phyloP scores from a whole-genome alignment of 2,888 invertebrate genomes.

The Calameuta pallipes region DNA sequence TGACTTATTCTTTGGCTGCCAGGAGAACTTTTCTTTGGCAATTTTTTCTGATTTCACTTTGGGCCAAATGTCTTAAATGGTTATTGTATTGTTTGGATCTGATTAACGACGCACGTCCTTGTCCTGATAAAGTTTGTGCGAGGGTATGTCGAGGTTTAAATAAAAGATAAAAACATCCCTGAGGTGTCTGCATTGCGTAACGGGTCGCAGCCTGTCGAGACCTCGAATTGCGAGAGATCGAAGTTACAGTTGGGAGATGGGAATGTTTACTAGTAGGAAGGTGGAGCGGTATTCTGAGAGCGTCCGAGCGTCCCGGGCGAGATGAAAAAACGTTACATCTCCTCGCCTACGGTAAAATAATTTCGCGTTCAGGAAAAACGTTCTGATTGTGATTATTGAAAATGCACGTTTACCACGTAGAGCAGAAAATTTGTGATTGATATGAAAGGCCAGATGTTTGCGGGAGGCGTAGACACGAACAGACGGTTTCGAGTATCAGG shows the following conservation, averaged over 20 bases:
- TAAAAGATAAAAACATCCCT: background rate
- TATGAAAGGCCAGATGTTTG: background rate
- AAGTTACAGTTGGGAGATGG: conserved; percentile 17
- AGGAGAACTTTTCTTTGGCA: background rate
- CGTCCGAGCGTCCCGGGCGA: conserved; percentile 30
- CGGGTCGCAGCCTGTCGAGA: background rate
- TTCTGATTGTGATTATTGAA: background rate
- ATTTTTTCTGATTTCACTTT: background rate
- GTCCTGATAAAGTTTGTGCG: background rate
- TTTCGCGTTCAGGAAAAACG: background rate
- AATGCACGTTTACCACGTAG: background rate
- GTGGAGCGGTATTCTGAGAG: conserved; percentile 11
- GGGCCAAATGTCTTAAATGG: background rate
- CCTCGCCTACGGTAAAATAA: conserved; percentile 40
- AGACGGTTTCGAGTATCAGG: background rate
- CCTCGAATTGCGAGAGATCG: conserved; percentile 7
- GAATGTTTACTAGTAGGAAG: conserved; percentile 47
- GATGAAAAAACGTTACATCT: conserved; percentile 51
- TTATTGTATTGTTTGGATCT: background rate
- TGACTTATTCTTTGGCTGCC: background rate
- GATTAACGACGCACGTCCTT: background rate
- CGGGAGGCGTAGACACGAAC: background rate
- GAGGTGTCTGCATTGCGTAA: background rate
- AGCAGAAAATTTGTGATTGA: background rate
- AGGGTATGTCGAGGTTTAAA: background rate